Evolutionary conservation across 2,113 vertebrate species (phyloP), one percentile per base, ranked within the genome.

Genomic region (Prunella fulvescens): DNA sequence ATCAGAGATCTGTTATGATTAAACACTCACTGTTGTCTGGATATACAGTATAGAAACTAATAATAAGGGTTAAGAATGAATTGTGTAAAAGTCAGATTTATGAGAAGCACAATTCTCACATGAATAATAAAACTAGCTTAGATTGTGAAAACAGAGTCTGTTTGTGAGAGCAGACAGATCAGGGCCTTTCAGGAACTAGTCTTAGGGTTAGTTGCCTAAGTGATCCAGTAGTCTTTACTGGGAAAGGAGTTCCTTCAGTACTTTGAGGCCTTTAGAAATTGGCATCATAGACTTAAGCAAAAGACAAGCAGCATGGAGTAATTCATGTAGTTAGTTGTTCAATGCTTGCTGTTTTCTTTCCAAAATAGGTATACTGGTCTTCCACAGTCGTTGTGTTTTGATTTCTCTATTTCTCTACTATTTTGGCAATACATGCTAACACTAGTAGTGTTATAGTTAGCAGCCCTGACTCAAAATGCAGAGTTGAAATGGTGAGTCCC

Each of bases 51-150:
- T n/a, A 74, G 69, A 73, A 90, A 33, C 31, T 78, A 40, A 11
- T 61, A 77, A 6, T 69, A 33, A 33, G n/a, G 74, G 33, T 58
- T 86, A 81, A 88, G 35, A 44, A 26, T 73, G 50, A 35, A 25
- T 81, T 60, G 29, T 71, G 26, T 81, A 44, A 16, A 86, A 61
- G 42, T 73, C 37, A 56, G 19, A 48, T 61, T 20, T 35, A 0
- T 74, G 44, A 72, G 53, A 29, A 79, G 20, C 22, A 37, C 33
- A 16, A 2, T 65, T 85, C 18, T 76, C 0, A 0, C 51, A 12
- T 69, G 35, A 48, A 51, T 74, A 61, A 61, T 74, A 57, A 51
- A 78, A 54, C 3, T 8, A 45, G 10, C 25, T 72, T 83, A 61
- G 65, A 20, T 51, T 61, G 13, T 39, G 65, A 76, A 79, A 85